Base-by-base conservation (phyloP, 2,888 invertebrate genomes). In the Campoletis raptor region DNA sequence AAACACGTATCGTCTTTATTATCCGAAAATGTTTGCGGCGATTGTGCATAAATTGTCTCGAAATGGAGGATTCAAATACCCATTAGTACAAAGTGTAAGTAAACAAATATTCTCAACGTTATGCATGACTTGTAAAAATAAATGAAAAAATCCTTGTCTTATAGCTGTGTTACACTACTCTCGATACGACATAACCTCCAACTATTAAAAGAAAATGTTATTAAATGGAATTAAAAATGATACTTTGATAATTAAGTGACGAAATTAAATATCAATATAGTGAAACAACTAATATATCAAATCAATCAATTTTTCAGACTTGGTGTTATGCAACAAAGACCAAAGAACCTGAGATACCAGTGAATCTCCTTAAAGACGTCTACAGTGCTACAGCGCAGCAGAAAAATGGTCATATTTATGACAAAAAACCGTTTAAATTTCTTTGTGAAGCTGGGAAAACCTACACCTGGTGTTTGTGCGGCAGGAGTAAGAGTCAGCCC, bases 401-500 rank as follows among this genome's bases (percentile, higher is more conserved):
- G 18, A 96, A 95, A 6, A 97, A 97, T 94, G 99, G 99, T 10
- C 94, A 95, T 54, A 95, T 98, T 61, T 98, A 97, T 94, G 98
- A 99, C 91, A 98, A 97, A 92, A 98, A 98, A 93, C 99, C 99
- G 0, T 98, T 98, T 90, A 97, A 97, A 94, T 94, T 98, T 48
- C 94, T 94, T 1, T 95, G 98, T 66, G 96, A 97, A 93, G 96
- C 96, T 86, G 97, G 97, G 93, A 94, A 94, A 91, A 87, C 2
- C 10, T 93, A 93, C 80, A 94, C 96, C 42, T 99, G 99, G 99
- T 99, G 99, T 94, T 95, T 97, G 0, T 99, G 99, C 94, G 99
- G 99, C 0, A 96, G 97, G 89, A 99, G 99, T 86, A 97, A 98
- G 92, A 96, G 94, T 37, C 99, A 99, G 95, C 99, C 99, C 0